Evolutionary conservation across 1,140 invertebrate species (phyloP).

Genomic region (Sminthurides bifidus): DNA sequence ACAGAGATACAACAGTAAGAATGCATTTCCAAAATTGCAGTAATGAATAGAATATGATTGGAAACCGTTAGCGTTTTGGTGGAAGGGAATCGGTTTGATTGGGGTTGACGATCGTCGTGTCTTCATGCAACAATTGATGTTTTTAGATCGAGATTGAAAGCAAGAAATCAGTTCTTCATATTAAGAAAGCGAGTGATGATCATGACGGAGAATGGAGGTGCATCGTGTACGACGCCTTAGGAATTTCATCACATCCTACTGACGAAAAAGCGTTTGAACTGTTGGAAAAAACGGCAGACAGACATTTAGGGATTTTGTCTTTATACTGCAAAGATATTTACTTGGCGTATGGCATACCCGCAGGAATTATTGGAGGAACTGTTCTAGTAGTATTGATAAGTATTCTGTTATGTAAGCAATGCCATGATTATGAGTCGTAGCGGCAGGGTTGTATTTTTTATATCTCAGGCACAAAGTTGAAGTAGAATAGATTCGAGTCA

Average conservation of each 20-base stretch:
- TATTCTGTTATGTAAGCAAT: not conserved
- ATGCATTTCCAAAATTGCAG: too few relatives aligned
- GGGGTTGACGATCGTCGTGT: too few relatives aligned
- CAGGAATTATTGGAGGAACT: not conserved
- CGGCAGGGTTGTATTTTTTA: too few relatives aligned
- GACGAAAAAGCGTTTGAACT: not conserved
- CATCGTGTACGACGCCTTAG: not conserved
- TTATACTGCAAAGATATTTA: not conserved
- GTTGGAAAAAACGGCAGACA: not conserved
- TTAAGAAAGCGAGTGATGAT: not conserved
- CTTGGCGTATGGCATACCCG: not conserved
- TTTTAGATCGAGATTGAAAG: not conserved
- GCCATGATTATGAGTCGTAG: not conserved
- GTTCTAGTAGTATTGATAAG: not conserved
- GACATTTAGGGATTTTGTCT: too few relatives aligned
- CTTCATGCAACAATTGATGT: too few relatives aligned
- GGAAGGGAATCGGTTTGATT: too few relatives aligned
- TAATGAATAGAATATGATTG: too few relatives aligned
- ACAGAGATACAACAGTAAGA: too few relatives aligned
- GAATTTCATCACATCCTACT: not conserved
- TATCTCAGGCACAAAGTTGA: too few relatives aligned
- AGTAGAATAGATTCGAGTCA: too few relatives aligned
- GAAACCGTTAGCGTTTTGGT: too few relatives aligned
- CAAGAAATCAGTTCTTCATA: not conserved
- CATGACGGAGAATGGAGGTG: not conserved